Base-by-base conservation (phyloP, 2,113 vertebrate genomes). In the Xiphias gladius region DNA sequence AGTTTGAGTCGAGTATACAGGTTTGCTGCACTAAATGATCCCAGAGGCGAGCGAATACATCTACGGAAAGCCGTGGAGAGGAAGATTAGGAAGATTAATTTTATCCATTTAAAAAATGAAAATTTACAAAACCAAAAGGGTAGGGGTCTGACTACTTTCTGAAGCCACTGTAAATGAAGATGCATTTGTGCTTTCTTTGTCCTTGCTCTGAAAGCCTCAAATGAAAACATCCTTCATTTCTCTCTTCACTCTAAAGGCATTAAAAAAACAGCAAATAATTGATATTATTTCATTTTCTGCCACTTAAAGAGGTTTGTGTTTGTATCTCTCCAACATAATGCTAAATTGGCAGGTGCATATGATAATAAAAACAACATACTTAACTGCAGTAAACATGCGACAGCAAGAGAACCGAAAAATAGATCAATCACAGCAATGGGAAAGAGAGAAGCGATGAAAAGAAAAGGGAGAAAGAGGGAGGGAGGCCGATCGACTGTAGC, bases 401-500 rank as follows among this genome's bases (percentile, higher is more conserved):
- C 82, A 73, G 83, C 58, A 17, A 83, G 73, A 62, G 67, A 62
- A 41, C 46, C 54, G 80, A 79, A 88, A 91, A 82, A 88, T 79
- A 89, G 82, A 93, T 92, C 90, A 89, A 89, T 90, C 1, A 1
- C 13, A 13, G 26, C 20, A 46, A 87, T 73, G 68, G 73, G 73
- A 76, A 73, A 57, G 66, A 59, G 78, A 32, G 73, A 32, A 46
- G 52, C 5, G 5, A 5, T 24, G 75, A 79, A 80, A 81, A 85
- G 81, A 73, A 83, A 83, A 50, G n/a, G 28, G 17, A 79, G 57
- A 69, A 20, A 37, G 57, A 70, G 41, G 79, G 79, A 85, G 79
- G 82, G 83, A 78, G 82, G 81, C 43, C 52, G 11, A 89, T 91
- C 76, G 87, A 93, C 87, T 88, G 84, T 10, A 65, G 86, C 58